A percentile compares a stretch with the other conserved stretches of the same genome.
Conservation (phyloP, 2,113 vertebrate species). For the Lampris incognitus region DNA sequence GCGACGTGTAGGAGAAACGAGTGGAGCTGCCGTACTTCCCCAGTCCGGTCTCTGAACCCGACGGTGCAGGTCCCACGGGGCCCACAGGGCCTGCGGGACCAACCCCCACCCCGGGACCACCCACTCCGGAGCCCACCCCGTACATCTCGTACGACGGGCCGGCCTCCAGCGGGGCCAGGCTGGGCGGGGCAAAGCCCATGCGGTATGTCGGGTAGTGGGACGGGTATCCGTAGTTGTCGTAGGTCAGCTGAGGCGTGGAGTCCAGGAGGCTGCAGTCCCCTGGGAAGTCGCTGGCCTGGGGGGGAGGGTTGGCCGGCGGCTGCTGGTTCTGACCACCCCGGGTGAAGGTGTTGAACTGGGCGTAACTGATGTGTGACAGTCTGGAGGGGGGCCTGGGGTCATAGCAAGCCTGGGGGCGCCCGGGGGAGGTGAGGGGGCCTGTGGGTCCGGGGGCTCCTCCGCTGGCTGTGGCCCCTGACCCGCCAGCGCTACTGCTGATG, state of each 20-base stretch:
- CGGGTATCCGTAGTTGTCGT: slow-evolving; percentile 90
- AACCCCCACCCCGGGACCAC: slow-evolving; percentile 5
- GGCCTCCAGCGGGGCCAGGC: slow-evolving; percentile 80
- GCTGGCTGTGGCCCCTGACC: slow-evolving; percentile 76
- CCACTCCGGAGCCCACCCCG: slow-evolving; percentile 76
- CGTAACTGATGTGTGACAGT: slow-evolving; percentile 94
- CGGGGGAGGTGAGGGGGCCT: slow-evolving; percentile 81
- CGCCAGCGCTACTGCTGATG: slow-evolving; percentile 78
- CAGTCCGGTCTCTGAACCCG: slow-evolving; percentile 81
- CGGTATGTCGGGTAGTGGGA: slow-evolving; percentile 87
- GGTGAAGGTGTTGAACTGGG: slow-evolving; percentile 93
- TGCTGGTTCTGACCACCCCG: slow-evolving; percentile 78
- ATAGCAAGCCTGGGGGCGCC: slow-evolving; percentile 85
- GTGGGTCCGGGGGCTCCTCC: slow-evolving; percentile 80
- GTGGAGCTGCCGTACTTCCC: slow-evolving; percentile 91
- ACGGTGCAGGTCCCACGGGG: slow-evolving; percentile 68
- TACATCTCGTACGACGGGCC: slow-evolving; percentile 85
- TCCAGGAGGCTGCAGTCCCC: slow-evolving; percentile 84
- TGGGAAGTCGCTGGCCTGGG: slow-evolving; percentile 77
- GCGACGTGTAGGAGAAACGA: slow-evolving; percentile 95
- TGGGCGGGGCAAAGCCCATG: slow-evolving; percentile 88
- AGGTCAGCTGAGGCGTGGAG: slow-evolving; percentile 88
- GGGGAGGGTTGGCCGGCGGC: slow-evolving; percentile 71
- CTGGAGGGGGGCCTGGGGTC: slow-evolving; percentile 91
- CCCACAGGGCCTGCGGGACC: slow-evolving; percentile 45